Evolutionary conservation across 2,113 vertebrate species (phyloP), one percentile per base, ranked within the genome.

Genomic region (Callocephalon fimbriatum): DNA sequence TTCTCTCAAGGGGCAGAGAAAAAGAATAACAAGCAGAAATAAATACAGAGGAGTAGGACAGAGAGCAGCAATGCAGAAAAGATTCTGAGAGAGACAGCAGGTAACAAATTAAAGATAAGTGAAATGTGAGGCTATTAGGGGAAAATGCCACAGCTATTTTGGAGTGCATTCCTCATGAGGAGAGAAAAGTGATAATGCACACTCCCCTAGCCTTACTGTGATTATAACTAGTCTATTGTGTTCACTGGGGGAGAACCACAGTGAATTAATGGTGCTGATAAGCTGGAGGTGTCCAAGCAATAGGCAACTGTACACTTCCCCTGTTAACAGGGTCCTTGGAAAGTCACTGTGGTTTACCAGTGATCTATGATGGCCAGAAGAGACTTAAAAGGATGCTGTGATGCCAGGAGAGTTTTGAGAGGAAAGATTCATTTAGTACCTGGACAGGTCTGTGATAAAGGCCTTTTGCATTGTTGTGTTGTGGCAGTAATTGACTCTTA

Each of bases 11-110:
- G 76, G 92, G 22, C 72, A 88, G 44, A n/a, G 35, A 14, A 58
- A 66, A 54, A 85, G 53, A 88, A 78, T 86, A 93, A 77, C 72
- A 92, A 91, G 76, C 42, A 93, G 82, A 75, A 92, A 92, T 91
- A 56, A 97, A 84, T 26, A 80, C 63, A 45, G 47, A 42, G 44
- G 88, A 88, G 71, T 63, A 88, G 67, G 59, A 83, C 3, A 1
- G 95, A 83, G 82, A 91, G 86, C 88, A 97, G 82, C 25, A 96
- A 71, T 71, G 92, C 92, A 95, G 93, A 83, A 93, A 92, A 73
- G 85, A 70, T 73, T 83, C 53, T 0, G 26, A 40, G 71, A 38
- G 81, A 88, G 85, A 50, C 82, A 88, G 90, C 88, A 77, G 90
- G 90, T 90, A 90, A 88, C 88, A 96, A 97, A 96, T 97, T 59